Evolutionary conservation across 2,113 vertebrate genomes (phyloP).

Genomic region (Opisthocomus hoazin): DNA sequence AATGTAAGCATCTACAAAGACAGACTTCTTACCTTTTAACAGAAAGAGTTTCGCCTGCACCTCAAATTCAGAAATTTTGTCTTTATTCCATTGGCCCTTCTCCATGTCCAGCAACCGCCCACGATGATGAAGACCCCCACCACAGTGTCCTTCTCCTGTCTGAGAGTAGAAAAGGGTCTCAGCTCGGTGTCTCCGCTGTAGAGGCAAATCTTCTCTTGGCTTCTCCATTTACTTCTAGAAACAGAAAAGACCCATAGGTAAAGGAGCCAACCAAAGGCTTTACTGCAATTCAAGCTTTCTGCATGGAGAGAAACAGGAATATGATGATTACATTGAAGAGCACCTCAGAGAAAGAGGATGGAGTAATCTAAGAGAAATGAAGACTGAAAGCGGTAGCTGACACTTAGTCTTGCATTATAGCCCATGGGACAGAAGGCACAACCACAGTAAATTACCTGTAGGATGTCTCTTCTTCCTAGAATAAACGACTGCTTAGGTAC

Average conservation of each 20-base stretch:
- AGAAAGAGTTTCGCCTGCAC: neutral
- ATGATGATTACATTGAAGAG: neutral
- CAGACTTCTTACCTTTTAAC: neutral
- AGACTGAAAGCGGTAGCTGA: constrained; percentile 31
- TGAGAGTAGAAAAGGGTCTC: neutral
- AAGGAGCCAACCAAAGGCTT: neutral
- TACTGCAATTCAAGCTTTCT: constrained; percentile 5
- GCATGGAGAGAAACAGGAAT: neutral
- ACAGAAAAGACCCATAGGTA: neutral
- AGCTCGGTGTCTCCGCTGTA: neutral
- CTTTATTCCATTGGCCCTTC: neutral
- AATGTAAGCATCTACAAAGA: neutral
- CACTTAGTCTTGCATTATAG: constrained; percentile 20
- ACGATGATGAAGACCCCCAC: neutral
- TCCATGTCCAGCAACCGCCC: neutral
- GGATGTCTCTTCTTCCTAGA: constrained; percentile 4
- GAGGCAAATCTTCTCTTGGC: neutral
- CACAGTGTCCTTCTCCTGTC: neutral
- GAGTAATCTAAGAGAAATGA: constrained; percentile 23
- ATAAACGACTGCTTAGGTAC: constrained; percentile 12
- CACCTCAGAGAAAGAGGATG: neutral
- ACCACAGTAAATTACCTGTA: constrained; percentile 32
- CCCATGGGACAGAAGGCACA: constrained; percentile 6
- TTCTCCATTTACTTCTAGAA: neutral
- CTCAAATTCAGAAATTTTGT: neutral